phyloP scores from a whole-genome alignment of 2,113 vertebrate species.

The Psittacula cyanocephala region DNA sequence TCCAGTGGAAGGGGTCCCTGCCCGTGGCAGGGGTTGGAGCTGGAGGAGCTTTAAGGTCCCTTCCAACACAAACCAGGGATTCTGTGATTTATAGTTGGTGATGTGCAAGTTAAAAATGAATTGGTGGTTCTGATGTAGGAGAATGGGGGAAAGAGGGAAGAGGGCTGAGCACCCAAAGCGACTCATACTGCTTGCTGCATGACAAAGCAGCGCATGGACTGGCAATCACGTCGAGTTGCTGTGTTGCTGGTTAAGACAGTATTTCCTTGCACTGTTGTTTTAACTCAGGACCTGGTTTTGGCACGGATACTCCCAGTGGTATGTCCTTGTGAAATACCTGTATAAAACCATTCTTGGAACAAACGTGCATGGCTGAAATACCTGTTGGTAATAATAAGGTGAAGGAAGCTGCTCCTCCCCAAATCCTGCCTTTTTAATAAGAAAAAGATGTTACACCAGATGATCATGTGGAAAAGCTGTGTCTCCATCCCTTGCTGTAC shows the following conservation, averaged over 20 bases:
- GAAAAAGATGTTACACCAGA: neutral
- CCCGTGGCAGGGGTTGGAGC: neutral
- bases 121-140: neutral
- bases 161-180: neutral
- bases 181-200: neutral
- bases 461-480: neutral
- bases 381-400: neutral
- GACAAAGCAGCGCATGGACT: neutral
- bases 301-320: neutral
- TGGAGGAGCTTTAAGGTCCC: neutral
- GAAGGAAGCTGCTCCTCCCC: constrained; percentile 8
- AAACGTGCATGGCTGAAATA: neutral
- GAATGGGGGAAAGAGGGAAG: neutral
- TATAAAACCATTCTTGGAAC: constrained; percentile 33
- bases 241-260: neutral
- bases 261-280: neutral
- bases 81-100: neutral
- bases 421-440: neutral
- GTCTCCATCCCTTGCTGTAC: neutral
- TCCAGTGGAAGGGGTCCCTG: neutral
- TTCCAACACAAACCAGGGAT: neutral
- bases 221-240: neutral
- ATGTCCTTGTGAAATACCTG: constrained; percentile 34
- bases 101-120: neutral
- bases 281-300: neutral